A percentile compares a stretch with the other conserved stretches of the same genome.
phyloP scores from a whole-genome alignment of 2,888 invertebrate genomes.

The Folsomia manolachei region DNA sequence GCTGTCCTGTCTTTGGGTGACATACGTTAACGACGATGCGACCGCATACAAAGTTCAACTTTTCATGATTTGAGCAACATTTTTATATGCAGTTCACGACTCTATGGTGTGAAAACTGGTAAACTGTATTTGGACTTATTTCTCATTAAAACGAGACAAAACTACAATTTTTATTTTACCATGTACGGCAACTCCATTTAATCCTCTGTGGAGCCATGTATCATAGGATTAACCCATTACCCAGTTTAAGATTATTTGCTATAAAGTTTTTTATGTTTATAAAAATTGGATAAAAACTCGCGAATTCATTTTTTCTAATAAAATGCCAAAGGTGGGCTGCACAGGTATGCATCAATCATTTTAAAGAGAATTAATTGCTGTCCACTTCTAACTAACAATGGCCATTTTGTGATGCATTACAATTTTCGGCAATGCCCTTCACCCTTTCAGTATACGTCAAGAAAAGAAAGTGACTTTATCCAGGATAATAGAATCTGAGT shows the following conservation, averaged over 20 bases:
- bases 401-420: background rate
- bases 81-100: background rate
- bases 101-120: background rate
- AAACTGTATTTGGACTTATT: background rate
- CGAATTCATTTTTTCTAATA: background rate
- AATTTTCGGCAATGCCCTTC: background rate
- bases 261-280: background rate
- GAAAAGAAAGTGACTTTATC: no score
- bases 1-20: background rate
- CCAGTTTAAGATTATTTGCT: no score
- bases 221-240: background rate
- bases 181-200: background rate
- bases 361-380: background rate
- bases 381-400: background rate
- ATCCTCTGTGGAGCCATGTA: background rate
- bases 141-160: background rate
- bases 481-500: no score
- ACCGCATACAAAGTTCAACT: background rate
- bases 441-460: no score
- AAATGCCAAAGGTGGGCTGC: background rate
- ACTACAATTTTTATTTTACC: background rate
- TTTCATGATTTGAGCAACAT: background rate
- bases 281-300: background rate
- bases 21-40: background rate
- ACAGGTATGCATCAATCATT: background rate